phyloP scores from a whole-genome alignment of 2,797 vertebrate genomes.

The Sardinella longiceps region DNA sequence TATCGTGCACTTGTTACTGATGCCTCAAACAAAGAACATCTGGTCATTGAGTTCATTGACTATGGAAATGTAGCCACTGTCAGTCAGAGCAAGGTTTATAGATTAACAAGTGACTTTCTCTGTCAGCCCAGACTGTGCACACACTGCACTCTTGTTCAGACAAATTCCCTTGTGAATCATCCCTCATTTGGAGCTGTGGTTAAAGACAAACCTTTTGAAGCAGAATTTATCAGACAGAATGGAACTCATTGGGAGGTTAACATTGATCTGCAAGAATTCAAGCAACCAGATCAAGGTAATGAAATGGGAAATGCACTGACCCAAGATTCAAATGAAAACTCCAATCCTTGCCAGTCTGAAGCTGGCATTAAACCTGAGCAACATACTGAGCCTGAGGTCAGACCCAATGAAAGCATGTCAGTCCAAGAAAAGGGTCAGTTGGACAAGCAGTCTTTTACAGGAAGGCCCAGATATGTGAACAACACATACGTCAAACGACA shows the following conservation, averaged over 20 bases:
- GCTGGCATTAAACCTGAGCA: background rate
- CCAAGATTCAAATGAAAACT: background rate
- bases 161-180: constrained; percentile 52
- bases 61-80: constrained; percentile 81
- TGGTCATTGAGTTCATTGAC: constrained; percentile 86
- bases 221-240: constrained; percentile 75
- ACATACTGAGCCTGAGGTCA: background rate
- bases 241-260: constrained; percentile 77
- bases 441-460: background rate
- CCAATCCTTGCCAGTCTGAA: background rate
- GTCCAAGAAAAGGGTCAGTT: background rate
- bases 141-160: constrained; percentile 73
- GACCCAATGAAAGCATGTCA: background rate
- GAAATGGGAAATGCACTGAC: constrained; percentile 25
- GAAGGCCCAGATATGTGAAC: background rate
- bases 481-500: background rate
- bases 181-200: constrained; percentile 68
- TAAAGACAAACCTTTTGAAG: constrained; percentile 69
- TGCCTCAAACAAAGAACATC: constrained; percentile 48
- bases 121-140: constrained; percentile 76
- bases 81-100: constrained; percentile 69
- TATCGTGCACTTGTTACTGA: constrained; percentile 80
- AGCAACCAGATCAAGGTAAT: constrained; percentile 20
- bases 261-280: constrained; percentile 64
- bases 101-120: constrained; percentile 70